These are phyloP conservation scores for Cyprinodon tularosa DNA, from an alignment of 2,113 vertebrate genomes.

Conservation along the genomic window DNA sequence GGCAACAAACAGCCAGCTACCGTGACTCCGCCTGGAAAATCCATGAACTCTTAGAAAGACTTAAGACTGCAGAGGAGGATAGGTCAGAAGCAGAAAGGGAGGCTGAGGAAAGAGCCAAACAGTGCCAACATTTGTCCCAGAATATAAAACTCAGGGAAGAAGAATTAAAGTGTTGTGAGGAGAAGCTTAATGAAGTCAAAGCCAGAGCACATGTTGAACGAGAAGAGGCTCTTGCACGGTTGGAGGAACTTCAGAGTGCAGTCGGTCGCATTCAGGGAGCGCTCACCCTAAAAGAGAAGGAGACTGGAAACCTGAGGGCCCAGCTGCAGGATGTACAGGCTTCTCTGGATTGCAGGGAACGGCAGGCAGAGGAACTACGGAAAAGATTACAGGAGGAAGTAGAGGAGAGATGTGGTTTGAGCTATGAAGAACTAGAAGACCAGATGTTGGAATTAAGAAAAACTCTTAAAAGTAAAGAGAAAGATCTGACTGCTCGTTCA, in stretches of 20 bases:
- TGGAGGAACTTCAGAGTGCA: slow-evolving; percentile 78
- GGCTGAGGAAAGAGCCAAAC: slow-evolving; percentile 61
- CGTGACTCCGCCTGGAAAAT: slow-evolving; percentile 76
- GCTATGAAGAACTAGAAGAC: slow-evolving; percentile 65
- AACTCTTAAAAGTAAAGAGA: slow-evolving; percentile 79
- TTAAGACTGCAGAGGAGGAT: slow-evolving; percentile 77
- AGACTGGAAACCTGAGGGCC: slow-evolving; percentile 80
- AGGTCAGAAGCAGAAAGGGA: slow-evolving; percentile 72
- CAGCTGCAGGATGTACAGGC: slow-evolving; percentile 82
- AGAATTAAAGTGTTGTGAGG: slow-evolving; percentile 72
- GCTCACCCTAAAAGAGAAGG: slow-evolving; percentile 81
- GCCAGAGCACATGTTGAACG: slow-evolving; percentile 70
- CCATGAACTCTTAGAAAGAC: slow-evolving; percentile 79
- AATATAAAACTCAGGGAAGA: slow-evolving; percentile 82
- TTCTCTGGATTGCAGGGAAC: slow-evolving; percentile 77
- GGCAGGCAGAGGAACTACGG: slow-evolving; percentile 71
- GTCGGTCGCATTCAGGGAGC: slow-evolving; percentile 78
- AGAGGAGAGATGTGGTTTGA: slow-evolving; percentile 62
- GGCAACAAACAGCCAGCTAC: slow-evolving; percentile 69
- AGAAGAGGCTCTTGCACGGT: slow-evolving; percentile 57
- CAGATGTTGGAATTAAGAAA: slow-evolving; percentile 70
- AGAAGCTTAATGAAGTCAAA: slow-evolving; percentile 64
- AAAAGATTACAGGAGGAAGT: slow-evolving; percentile 70
- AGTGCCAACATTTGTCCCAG: slow-evolving; percentile 73
- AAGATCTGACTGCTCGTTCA: slow-evolving; percentile 76